A percentile compares a stretch with the other conserved stretches of the same genome.
phyloP scores from a whole-genome alignment of 2,797 vertebrate species.

The Sandelia bainsii region DNA sequence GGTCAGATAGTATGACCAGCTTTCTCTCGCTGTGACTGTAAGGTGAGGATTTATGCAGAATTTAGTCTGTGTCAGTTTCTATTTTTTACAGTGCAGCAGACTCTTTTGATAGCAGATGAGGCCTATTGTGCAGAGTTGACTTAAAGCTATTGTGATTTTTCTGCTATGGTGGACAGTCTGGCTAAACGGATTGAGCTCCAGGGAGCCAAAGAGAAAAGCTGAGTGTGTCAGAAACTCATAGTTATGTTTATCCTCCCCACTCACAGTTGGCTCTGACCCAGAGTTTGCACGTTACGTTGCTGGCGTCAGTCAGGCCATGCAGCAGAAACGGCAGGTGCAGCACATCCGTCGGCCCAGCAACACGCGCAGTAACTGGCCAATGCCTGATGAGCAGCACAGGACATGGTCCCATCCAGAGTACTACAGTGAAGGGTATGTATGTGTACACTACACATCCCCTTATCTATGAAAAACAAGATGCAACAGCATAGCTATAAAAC shows the following conservation, averaged over 20 bases:
- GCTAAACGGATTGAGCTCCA: conserved; percentile 67
- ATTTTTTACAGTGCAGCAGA: conserved; percentile 65
- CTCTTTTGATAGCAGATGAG: conserved; percentile 54
- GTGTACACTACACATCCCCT: not conserved
- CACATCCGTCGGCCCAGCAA: conserved; percentile 93
- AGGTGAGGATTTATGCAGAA: conserved; percentile 48
- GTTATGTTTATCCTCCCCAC: conserved; percentile 65
- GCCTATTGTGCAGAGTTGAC: conserved; percentile 63
- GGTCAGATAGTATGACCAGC: conserved; percentile 34
- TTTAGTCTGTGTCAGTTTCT: conserved; percentile 50
- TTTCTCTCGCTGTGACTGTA: conserved; percentile 24
- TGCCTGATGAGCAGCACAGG: conserved; percentile 93
- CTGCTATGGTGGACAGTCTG: conserved; percentile 74
- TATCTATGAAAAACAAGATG: not conserved
- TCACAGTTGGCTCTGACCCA: conserved; percentile 95
- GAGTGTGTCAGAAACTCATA: conserved; percentile 77
- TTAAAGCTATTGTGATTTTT: conserved; percentile 69
- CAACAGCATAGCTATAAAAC: not conserved
- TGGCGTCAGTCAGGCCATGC: conserved; percentile 98
- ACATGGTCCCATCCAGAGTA: conserved; percentile 97
- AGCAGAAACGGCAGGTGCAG: conserved; percentile 96
- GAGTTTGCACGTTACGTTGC: conserved; percentile 98
- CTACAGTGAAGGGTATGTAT: conserved; percentile 92
- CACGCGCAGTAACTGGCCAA: conserved; percentile 92
- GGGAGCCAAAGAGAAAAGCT: conserved; percentile 75